Percentiles rank a stretch among this genome's conserved stretches.
phyloP scores from a whole-genome alignment of 2,888 invertebrate genomes.

The Ernsta delagoae region DNA sequence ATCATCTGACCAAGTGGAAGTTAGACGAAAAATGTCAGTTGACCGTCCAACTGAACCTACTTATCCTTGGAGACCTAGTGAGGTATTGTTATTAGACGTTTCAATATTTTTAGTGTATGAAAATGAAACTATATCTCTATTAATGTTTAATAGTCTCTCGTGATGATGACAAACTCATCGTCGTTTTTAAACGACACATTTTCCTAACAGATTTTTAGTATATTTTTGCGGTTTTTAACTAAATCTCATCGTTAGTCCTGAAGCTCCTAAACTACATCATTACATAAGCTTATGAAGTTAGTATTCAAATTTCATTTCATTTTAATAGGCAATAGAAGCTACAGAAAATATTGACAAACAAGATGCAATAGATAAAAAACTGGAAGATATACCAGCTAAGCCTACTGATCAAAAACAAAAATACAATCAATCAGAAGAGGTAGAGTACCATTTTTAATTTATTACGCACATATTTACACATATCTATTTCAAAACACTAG shows the following conservation, averaged over 20 bases:
- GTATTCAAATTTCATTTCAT: background rate
- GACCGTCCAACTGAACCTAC: constrained; percentile 48
- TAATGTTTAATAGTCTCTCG: no score
- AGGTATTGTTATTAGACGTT: constrained; percentile 45
- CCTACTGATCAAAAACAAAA: constrained; percentile 8
- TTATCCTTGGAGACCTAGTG: constrained; percentile 49
- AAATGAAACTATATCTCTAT: no score
- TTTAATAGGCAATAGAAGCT: constrained; percentile 1
- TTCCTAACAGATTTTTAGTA: no score
- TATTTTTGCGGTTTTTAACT: no score
- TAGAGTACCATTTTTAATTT: background rate
- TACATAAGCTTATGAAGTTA: no score
- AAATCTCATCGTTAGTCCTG: no score
- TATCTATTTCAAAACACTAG: background rate
- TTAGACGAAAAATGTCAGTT: constrained; percentile 45
- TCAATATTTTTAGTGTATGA: no score
- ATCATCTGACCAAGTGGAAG: constrained; percentile 38
- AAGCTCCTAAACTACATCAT: no score
- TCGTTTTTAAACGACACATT: no score
- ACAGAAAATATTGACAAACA: background rate
- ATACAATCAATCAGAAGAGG: background rate
- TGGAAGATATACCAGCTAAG: background rate
- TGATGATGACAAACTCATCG: no score
- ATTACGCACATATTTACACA: background rate
- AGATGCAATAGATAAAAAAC: background rate